Evolutionary conservation across 2,888 invertebrate genomes (phyloP).

Genomic region (Drosophila quasianomalipes): DNA sequence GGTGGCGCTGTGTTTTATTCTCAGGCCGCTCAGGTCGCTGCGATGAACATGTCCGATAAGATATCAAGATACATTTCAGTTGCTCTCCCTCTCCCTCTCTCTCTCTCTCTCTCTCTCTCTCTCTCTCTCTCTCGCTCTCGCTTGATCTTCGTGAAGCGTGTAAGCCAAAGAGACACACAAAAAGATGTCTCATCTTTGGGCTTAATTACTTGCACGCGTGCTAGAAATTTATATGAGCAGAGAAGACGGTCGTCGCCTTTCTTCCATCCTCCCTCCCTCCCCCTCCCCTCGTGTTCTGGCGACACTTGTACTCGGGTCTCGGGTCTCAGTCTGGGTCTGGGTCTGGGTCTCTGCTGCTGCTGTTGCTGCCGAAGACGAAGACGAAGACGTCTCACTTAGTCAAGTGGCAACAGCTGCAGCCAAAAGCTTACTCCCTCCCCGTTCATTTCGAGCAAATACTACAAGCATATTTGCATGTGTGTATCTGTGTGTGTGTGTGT

Average conservation of each 20-base stretch:
- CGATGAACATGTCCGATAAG: slow-evolving; percentile 74
- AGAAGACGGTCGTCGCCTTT: slow-evolving; percentile 11
- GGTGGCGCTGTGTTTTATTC: slow-evolving; percentile 28
- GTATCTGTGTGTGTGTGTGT: background rate
- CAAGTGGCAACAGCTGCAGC: slow-evolving; percentile 32
- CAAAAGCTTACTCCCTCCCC: slow-evolving; percentile 16
- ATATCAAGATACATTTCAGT: slow-evolving; percentile 61
- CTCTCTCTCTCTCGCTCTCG: slow-evolving; percentile 5
- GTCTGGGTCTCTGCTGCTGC: slow-evolving; percentile 13
- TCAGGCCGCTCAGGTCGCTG: slow-evolving; percentile 25
- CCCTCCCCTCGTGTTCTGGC: slow-evolving; percentile 4
- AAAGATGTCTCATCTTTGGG: slow-evolving; percentile 75
- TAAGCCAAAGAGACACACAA: slow-evolving; percentile 46
- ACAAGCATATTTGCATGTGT: background rate
- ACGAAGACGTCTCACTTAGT: slow-evolving; percentile 55
- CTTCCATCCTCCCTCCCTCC: background rate
- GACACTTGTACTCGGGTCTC: slow-evolving; percentile 55
- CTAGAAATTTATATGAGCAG: slow-evolving; percentile 73
- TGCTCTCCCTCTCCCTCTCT: slow-evolving; percentile 3
- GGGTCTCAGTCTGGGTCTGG: slow-evolving; percentile 33
- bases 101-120: slow-evolving; percentile 8
- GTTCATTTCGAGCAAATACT: background rate
- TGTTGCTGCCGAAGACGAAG: background rate
- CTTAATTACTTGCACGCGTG: slow-evolving; percentile 82
- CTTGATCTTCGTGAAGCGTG: slow-evolving; percentile 26